Evolutionary conservation across 2,797 vertebrate species (phyloP).

Genomic region (Falco rusticolus): DNA sequence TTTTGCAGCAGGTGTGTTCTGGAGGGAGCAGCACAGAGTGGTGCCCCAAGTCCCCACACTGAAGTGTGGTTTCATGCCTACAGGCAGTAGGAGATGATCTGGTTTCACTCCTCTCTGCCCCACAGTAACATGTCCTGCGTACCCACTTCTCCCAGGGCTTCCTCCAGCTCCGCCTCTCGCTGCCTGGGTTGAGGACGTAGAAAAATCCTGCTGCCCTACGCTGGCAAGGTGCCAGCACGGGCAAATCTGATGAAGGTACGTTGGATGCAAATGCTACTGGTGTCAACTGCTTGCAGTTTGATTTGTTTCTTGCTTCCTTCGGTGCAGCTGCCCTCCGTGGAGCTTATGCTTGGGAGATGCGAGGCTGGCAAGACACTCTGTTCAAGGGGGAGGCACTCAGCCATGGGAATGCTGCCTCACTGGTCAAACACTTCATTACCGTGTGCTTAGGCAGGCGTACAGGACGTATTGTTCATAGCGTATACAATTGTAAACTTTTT

Average conservation of each 20-base stretch:
- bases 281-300: not conserved
- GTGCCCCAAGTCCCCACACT: not conserved
- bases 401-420: not conserved
- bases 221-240: accelerated
- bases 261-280: accelerated
- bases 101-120: not conserved
- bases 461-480: not conserved
- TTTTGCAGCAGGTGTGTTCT: not conserved
- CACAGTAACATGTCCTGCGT: not conserved
- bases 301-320: not conserved
- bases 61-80: not conserved
- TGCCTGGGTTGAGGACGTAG: not conserved
- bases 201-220: not conserved
- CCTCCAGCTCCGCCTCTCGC: not conserved
- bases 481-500: conserved; percentile 4
- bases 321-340: not conserved
- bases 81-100: not conserved
- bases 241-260: accelerated
- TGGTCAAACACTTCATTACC: conserved; percentile 18
- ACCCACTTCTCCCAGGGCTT: not conserved
- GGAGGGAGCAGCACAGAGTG: not conserved
- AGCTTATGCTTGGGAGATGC: not conserved
- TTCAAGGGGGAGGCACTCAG: not conserved
- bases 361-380: not conserved
- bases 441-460: not conserved